Evolutionary conservation across 2,113 vertebrate species (phyloP).

Genomic region (Coreoperca whiteheadi): DNA sequence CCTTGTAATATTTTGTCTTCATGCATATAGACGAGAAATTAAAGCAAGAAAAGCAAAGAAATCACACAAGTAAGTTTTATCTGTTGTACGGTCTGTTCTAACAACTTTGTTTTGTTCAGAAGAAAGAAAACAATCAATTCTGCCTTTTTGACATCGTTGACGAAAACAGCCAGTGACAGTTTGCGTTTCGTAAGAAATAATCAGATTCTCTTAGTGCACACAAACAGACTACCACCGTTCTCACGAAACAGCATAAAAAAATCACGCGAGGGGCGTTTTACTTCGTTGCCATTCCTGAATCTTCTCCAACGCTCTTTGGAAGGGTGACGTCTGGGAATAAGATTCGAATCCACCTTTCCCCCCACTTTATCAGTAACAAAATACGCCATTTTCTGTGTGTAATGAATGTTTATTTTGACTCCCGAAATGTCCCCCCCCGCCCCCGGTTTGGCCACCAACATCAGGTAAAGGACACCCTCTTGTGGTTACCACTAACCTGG

Average conservation of each 20-base stretch:
- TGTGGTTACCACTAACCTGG: conserved; percentile 54
- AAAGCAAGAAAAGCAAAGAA: neutral
- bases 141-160: neutral
- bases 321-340: neutral
- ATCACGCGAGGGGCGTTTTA: neutral
- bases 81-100: neutral
- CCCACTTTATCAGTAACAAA: neutral
- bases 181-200: neutral
- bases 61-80: neutral
- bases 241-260: too few species aligned
- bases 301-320: too few species aligned
- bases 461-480: conserved; percentile 70
- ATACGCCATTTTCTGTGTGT: neutral
- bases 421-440: too few species aligned
- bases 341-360: neutral
- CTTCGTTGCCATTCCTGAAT: too few species aligned
- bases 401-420: neutral
- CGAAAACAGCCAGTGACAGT: neutral
- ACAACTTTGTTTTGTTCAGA: neutral
- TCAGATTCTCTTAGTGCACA: neutral
- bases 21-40: neutral
- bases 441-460: conserved; percentile 24
- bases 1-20: neutral
- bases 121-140: too few species aligned
- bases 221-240: neutral